Percentiles rank a stretch among this genome's conserved stretches.
Conservation (phyloP, 92 coral and sea anemone species). For the Zoanthus sociatus region DNA sequence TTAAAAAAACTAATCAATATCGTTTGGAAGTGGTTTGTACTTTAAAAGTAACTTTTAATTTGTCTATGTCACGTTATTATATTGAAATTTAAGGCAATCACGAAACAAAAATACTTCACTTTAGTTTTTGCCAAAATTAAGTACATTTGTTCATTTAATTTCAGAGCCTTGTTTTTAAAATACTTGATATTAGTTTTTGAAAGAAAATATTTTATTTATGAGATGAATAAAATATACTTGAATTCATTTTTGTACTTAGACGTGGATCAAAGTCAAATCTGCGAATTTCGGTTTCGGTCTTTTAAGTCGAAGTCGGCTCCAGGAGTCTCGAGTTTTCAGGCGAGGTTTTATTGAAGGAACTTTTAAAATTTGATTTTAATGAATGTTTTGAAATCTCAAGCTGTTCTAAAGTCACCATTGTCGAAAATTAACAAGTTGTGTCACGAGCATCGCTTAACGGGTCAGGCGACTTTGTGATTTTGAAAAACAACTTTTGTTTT, state of each 20-base stretch:
- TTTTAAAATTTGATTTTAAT: background rate
- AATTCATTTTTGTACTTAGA: background rate
- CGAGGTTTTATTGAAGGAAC: background rate
- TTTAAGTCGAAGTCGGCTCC: background rate
- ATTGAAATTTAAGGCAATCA: background rate
- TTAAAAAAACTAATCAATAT: background rate
- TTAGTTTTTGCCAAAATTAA: too few species aligned
- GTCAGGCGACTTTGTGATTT: background rate
- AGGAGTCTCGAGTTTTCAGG: background rate
- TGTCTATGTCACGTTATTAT: background rate
- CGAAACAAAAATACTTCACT: background rate
- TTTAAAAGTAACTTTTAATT: background rate
- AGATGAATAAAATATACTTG: background rate
- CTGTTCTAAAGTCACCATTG: conserved; percentile 25
- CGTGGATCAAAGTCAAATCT: background rate
- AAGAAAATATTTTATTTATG: background rate
- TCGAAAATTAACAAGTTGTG: conserved; percentile 16
- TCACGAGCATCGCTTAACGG: conserved; percentile 1
- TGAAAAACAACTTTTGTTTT: background rate
- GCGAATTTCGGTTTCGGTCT: background rate
- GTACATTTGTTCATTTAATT: too few species aligned
- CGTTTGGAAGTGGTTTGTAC: background rate
- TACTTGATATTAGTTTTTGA: background rate
- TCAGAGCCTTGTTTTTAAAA: background rate
- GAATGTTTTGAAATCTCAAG: background rate